Base-by-base conservation (phyloP, 2,113 vertebrate species). In the Melanotaenia duboulayi region DNA sequence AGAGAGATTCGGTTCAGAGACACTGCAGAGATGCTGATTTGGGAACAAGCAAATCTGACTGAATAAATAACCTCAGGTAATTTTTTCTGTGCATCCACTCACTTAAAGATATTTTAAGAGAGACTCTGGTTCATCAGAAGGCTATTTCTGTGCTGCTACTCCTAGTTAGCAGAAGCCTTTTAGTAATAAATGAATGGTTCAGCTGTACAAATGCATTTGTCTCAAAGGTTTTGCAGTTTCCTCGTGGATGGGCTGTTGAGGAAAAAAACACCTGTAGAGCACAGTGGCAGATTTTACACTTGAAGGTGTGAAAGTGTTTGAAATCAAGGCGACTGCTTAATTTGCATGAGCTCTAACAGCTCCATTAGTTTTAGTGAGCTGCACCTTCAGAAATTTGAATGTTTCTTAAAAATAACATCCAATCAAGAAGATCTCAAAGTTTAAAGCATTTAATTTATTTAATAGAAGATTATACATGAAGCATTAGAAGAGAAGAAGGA, bases 51-150 rank as follows among this genome's bases (percentile, higher is more conserved):
- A 62, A 44, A 62, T 70, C 4, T 69, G 74, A 58, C 24, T n/a
- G n/a, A 73, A 65, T 22, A 24, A 35, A 60, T 23, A 70, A 40
- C 52, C 65, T 64, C 75, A 60, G 59, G 66, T 79, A 85, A 81
- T 80, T 81, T 81, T 74, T 57, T 44, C 55, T 23, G 37, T 50
- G 22, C 19, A 56, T 66, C 77, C 48, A 49, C 32, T 67, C 22
- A 23, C 23, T 35, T 37, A 3, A 44, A 54, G 19, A 59, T 61
- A 12, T 68, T 63, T 35, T 44, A 55, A 56, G 68, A 6, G 9
- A 65, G 25, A 55, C 20, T 37, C 11, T 1, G 19, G 20, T 23
- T 48, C 17, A 61, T 61, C 32, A 68, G 11, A 65, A 35, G 23
- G 74, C 60, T 55, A 71, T 35, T 39, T 78, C 50, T 56, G 39